Base-by-base conservation (phyloP, 2,888 invertebrate species). In the Metellina segmentata region DNA sequence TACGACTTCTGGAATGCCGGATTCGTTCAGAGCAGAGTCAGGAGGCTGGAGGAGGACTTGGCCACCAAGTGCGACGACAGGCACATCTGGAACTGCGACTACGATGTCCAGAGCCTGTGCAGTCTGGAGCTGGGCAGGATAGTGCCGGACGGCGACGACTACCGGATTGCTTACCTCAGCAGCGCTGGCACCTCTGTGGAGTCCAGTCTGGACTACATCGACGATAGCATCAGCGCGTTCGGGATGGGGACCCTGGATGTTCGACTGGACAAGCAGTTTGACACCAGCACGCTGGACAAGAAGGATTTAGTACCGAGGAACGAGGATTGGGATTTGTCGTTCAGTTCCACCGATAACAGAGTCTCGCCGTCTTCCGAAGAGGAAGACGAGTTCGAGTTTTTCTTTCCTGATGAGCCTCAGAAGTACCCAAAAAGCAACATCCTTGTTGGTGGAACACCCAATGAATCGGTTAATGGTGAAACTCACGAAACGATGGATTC, bases 111-210 rank as follows among this genome's bases (percentile, higher is more conserved):
- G 70, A 90, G 90, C 34, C 52, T 92, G 0, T 89, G 87, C 48
- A 90, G 93, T 48, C 95, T 96, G 93, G 96, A 96, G 95, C 96
- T 96, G 94, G 96, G 96, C 94, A 96, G 96, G 95, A 96, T 96
- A 94, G 96, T 95, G 52, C 95, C 95, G 1, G 92, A 92, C n/a
- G 81, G 81, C 2, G 96, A 97, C 95, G 97, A 97, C 95, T 97
- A 97, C 95, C 96, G 97, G 94, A 96, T 98, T 94, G 98, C 98
- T 89, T 98, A 98, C 95, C 97, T 98, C 94, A 97, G 97, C 95
- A 97, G 97, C 70, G 97, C 97, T 94, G 87, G 79, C 1, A 89
- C 93, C n/a, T 93, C 92, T 1, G 61, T 90, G 11, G 92, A 92
- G 8, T 92, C 92, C 7, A 89, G 83, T n/a, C 72, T 91, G 85